phyloP scores from a whole-genome alignment of 2,797 vertebrate genomes.

The Hirundo rustica region DNA sequence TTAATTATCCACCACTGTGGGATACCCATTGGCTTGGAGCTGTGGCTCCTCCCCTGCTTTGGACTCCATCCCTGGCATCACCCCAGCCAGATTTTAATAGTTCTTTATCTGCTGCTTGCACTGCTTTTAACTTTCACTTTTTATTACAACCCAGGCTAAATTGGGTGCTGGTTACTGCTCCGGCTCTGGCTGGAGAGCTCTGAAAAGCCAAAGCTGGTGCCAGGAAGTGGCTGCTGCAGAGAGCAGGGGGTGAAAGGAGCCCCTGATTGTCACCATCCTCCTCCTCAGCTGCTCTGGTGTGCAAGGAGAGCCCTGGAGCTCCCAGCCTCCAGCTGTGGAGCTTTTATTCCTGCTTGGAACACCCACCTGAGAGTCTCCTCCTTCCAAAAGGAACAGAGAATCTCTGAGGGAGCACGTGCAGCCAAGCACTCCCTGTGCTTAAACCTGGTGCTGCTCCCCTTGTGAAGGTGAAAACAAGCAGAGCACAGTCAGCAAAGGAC shows the following conservation, averaged over 20 bases:
- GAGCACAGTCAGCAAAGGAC: neutral
- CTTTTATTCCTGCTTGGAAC: neutral
- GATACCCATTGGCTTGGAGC: neutral
- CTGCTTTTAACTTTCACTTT: slow-evolving; percentile 57
- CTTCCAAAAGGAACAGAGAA: rapidly evolving
- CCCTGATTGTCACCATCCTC: neutral
- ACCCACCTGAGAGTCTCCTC: neutral
- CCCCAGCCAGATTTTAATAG: slow-evolving; percentile 51
- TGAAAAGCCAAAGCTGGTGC: neutral
- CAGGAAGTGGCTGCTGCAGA: neutral
- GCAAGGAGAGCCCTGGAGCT: rapidly evolving
- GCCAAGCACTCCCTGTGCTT: neutral
- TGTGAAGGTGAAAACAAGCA: slow-evolving; percentile 14
- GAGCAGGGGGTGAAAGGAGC: neutral
- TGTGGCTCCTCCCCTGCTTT: slow-evolving; percentile 11
- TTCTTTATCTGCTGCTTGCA: slow-evolving; percentile 21
- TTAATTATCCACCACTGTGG: slow-evolving; percentile 30
- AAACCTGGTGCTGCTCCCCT: neutral
- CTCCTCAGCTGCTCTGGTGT: neutral
- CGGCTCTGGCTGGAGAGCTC: neutral
- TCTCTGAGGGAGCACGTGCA: rapidly evolving
- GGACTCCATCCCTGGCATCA: neutral
- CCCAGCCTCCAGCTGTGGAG: neutral
- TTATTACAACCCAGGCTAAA: slow-evolving; percentile 46
- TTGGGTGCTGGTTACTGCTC: slow-evolving; percentile 39